phyloP scores from a whole-genome alignment of 2,113 vertebrate genomes.

The Tichodroma muraria region DNA sequence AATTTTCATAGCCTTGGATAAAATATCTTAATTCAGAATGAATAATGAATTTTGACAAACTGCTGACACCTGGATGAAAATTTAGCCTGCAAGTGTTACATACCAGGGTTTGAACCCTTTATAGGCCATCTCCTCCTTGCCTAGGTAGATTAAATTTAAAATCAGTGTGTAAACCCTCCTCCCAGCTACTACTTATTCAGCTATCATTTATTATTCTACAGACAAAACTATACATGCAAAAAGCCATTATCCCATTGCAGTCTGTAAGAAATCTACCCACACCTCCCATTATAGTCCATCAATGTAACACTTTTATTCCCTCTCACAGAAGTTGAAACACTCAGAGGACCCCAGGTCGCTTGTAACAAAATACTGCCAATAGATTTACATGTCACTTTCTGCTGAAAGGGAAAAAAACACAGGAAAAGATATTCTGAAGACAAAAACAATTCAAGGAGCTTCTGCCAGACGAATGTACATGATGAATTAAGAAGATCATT shows the following conservation, averaged over 20 bases:
- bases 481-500: neutral
- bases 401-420: neutral
- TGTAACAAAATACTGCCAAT: neutral
- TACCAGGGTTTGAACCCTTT: neutral
- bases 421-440: neutral
- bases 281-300: neutral
- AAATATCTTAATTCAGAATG: neutral
- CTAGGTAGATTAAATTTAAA: neutral
- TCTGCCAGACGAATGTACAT: neutral
- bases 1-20: neutral
- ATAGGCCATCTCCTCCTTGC: neutral
- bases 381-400: neutral
- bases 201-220: neutral
- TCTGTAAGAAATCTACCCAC: neutral
- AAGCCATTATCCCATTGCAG: neutral
- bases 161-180: neutral
- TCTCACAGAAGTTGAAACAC: neutral
- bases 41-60: neutral
- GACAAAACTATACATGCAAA: neutral
- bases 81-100: neutral
- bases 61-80: neutral
- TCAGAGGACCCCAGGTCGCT: neutral
- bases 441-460: neutral
- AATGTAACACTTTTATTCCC: neutral
- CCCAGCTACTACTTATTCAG: neutral